Percentiles rank a stretch among this genome's conserved stretches.
phyloP scores from a whole-genome alignment of 2,797 vertebrate species.

The Selene dorsalis region DNA sequence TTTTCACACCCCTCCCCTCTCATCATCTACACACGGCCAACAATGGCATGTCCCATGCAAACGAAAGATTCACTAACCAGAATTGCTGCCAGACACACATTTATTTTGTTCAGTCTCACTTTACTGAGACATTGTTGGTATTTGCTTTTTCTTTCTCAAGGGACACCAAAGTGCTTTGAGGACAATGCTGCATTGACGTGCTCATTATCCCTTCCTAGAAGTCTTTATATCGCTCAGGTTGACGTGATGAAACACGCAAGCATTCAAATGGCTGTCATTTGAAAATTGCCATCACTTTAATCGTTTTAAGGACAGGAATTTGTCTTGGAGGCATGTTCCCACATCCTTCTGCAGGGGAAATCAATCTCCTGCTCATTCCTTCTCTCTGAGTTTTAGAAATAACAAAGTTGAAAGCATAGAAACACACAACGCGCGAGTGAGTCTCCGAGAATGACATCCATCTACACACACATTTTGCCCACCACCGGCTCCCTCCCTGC shows the following conservation, averaged over 20 bases:
- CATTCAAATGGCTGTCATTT: constrained; percentile 36
- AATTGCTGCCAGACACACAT: constrained; percentile 44
- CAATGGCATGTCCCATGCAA: constrained; percentile 65
- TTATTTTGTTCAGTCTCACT: constrained; percentile 47
- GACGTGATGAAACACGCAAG: constrained; percentile 27
- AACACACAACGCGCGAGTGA: constrained; percentile 9
- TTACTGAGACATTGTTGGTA: constrained; percentile 40
- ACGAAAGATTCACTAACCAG: constrained; percentile 46
- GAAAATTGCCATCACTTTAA: constrained; percentile 31
- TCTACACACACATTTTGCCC: constrained; percentile 19
- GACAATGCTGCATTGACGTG: constrained; percentile 50
- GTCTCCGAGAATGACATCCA: constrained; percentile 17
- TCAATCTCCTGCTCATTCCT: constrained; percentile 13
- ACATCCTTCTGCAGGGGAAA: constrained; percentile 24
- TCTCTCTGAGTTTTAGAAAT: background rate
- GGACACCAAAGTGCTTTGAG: constrained; percentile 40
- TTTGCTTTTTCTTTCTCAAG: constrained; percentile 50
- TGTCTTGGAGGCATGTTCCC: constrained; percentile 1
- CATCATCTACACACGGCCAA: constrained; percentile 62
- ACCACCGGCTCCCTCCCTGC: constrained; percentile 5
- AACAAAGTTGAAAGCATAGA: background rate
- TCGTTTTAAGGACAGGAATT: constrained; percentile 12
- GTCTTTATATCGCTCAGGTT: constrained; percentile 41
- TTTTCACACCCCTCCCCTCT: constrained; percentile 26
- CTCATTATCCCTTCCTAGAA: constrained; percentile 59